These are phyloP conservation scores for Pycnonotus jocosus DNA, from an alignment of 2,113 vertebrate genomes.

Conservation along the genomic window DNA sequence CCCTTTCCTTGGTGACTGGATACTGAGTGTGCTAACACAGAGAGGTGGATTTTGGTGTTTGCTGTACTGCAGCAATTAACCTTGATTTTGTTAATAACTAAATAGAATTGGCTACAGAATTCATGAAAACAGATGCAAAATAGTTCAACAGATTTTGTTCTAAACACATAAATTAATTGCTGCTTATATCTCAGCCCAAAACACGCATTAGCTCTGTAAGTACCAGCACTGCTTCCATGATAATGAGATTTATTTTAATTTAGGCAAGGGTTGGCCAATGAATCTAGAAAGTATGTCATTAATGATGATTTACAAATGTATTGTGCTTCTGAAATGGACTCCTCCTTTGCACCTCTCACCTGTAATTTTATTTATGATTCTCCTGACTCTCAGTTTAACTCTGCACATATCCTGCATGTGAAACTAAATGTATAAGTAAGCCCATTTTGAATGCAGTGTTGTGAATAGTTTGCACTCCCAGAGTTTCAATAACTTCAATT, in stretches of 20 bases:
- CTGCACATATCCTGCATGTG: neutral
- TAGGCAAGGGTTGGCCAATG: neutral
- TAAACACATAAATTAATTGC: neutral
- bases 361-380: neutral
- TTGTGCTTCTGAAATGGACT: neutral
- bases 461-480: neutral
- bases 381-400: neutral
- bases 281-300: neutral
- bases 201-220: neutral
- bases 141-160: neutral
- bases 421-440: neutral
- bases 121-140: neutral
- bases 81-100: neutral
- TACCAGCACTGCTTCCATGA: neutral
- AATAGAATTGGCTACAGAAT: neutral
- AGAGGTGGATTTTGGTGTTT: neutral
- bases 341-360: neutral
- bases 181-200: neutral
- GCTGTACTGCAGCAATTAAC: neutral
- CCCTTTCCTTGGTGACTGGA: neutral
- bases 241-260: neutral
- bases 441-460: neutral
- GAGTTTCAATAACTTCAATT: neutral
- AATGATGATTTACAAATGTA: neutral
- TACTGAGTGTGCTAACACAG: neutral